These are phyloP conservation scores for Pandemis heparana DNA, from an alignment of 2,888 invertebrate genomes.

Conservation along the genomic window DNA sequence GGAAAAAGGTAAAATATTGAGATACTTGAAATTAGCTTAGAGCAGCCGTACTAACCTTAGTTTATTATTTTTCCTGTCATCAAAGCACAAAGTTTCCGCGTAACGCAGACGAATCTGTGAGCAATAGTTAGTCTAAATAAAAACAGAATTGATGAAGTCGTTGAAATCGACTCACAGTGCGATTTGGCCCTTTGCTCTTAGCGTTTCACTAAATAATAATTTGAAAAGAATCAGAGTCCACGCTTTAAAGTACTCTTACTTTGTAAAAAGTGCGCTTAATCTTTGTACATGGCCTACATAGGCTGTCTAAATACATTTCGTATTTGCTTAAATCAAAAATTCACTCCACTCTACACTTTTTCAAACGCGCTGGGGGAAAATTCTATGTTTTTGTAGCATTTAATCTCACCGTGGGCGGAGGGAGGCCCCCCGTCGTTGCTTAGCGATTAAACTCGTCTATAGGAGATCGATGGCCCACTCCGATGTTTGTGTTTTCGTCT, in stretches of 20 bases:
- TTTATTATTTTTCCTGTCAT: too few relatives aligned
- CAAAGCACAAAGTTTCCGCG: too few relatives aligned
- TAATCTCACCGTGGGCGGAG: conserved; percentile 60
- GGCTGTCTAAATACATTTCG: conserved; percentile 8
- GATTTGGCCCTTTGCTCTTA: background rate
- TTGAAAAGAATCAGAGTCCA: background rate
- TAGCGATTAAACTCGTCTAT: conserved; percentile 68
- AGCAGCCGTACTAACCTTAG: too few relatives aligned
- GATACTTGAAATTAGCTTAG: too few relatives aligned
- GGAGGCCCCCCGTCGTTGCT: conserved; percentile 54
- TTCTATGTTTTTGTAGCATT: conserved; percentile 61
- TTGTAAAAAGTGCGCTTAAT: background rate
- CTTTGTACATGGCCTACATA: background rate
- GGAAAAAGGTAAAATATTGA: too few relatives aligned
- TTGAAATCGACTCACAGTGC: background rate
- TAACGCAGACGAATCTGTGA: too few relatives aligned
- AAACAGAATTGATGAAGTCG: background rate
- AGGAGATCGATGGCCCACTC: conserved; percentile 42
- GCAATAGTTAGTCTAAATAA: background rate
- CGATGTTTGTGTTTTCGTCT: conserved; percentile 37
- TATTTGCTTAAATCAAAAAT: conserved; percentile 38
- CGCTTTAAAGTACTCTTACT: conserved; percentile 14
- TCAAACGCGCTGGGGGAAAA: conserved; percentile 47
- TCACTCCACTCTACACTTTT: conserved; percentile 36
- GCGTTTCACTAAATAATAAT: background rate